Evolutionary conservation across 2,113 vertebrate genomes (phyloP).

Genomic region (Notechis scutatus): DNA sequence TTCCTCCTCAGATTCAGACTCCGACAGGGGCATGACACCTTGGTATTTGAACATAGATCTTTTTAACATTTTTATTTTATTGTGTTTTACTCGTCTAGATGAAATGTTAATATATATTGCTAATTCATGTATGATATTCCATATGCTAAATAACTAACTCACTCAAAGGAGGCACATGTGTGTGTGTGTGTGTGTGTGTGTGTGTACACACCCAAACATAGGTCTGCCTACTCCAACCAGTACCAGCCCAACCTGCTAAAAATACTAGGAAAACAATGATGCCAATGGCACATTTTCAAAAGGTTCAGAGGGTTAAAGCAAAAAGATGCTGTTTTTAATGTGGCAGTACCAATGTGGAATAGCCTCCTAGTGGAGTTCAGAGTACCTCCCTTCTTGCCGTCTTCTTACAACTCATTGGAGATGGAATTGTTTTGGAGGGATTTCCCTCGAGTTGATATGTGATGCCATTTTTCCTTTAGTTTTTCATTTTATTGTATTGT

Average conservation of each 20-base stretch:
- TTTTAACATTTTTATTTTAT: too few relatives aligned
- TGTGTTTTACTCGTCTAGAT: too few relatives aligned
- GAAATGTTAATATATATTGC: too few relatives aligned
- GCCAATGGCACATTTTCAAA: background rate
- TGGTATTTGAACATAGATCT: too few relatives aligned
- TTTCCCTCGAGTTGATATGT: background rate
- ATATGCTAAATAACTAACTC: too few relatives aligned
- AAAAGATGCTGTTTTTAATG: background rate
- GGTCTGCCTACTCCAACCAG: background rate
- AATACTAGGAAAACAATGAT: background rate
- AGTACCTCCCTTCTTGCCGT: background rate
- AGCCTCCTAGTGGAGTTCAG: background rate
- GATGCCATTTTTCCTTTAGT: background rate
- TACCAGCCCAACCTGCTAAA: background rate
- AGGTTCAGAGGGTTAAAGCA: background rate
- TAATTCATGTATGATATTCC: too few relatives aligned
- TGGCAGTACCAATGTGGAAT: background rate
- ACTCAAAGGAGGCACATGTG: too few relatives aligned
- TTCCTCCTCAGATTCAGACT: too few relatives aligned
- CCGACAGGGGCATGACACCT: too few relatives aligned
- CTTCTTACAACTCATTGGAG: background rate
- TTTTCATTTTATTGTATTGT: background rate
- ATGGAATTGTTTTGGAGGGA: background rate
- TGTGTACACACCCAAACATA: background rate
- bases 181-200: too few relatives aligned